These are phyloP conservation scores for Otolemur crassicaudatus DNA, from an alignment of 2,797 vertebrate species.

Conservation along the genomic window DNA sequence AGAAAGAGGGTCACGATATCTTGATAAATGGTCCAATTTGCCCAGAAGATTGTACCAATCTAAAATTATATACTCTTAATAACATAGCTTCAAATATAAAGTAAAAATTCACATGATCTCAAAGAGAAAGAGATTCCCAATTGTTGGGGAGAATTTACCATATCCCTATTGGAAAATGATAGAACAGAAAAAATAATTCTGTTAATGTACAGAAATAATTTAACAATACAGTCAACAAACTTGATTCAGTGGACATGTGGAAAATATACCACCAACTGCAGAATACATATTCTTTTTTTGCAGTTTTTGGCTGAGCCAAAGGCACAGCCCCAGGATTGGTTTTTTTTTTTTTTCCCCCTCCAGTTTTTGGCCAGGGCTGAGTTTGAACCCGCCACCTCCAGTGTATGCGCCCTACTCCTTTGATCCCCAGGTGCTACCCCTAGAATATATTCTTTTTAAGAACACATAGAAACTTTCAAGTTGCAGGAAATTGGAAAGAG, in stretches of 20 bases:
- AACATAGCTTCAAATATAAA: slow-evolving; percentile 55
- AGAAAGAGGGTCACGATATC: slow-evolving; percentile 5
- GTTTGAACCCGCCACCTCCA: too few relatives aligned
- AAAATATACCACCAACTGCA: neutral
- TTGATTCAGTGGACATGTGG: neutral
- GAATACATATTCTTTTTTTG: neutral
- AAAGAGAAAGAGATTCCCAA: slow-evolving; percentile 40
- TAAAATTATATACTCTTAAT: slow-evolving; percentile 43
- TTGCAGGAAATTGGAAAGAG: slow-evolving; percentile 10
- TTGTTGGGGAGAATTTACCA: slow-evolving; percentile 31
- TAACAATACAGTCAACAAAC: slow-evolving; percentile 28
- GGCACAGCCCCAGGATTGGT: too few relatives aligned
- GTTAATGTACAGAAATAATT: slow-evolving; percentile 29
- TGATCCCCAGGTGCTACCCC: too few relatives aligned
- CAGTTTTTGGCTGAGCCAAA: too few relatives aligned
- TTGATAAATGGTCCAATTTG: slow-evolving; percentile 44
- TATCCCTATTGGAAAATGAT: neutral
- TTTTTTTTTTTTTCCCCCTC: too few relatives aligned
- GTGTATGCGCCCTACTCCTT: too few relatives aligned
- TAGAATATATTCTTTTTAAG: slow-evolving; percentile 1
- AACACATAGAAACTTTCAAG: neutral
- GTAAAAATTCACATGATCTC: slow-evolving; percentile 28
- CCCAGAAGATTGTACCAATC: slow-evolving; percentile 45
- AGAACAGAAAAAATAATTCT: slow-evolving; percentile 7
- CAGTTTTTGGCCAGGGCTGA: too few relatives aligned